Conservation (phyloP, 2,888 invertebrate species). For the Trileptium ribeirensis region DNA sequence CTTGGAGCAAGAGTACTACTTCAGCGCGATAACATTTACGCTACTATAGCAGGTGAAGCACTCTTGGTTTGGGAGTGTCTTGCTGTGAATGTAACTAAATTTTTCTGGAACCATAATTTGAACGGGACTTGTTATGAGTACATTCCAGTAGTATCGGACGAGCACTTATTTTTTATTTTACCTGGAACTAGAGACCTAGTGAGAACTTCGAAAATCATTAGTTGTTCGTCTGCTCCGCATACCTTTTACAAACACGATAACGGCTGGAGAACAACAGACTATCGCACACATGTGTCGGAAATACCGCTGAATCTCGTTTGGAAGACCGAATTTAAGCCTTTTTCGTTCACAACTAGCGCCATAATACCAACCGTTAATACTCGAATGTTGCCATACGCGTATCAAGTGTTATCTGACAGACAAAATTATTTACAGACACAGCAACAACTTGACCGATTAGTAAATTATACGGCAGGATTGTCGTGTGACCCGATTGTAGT, state of each 20-base stretch:
- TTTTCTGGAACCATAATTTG: conserved; percentile 18
- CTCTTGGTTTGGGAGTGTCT: conserved; percentile 14
- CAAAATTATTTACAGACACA: no score
- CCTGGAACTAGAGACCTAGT: conserved; percentile 11
- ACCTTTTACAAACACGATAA: not conserved
- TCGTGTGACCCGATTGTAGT: not conserved
- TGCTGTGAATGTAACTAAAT: not conserved
- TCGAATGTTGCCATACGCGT: no score
- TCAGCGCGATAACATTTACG: conserved; percentile 1
- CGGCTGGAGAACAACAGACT: not conserved
- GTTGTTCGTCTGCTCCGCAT: not conserved
- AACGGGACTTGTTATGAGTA: conserved; percentile 16
- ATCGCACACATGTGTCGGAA: not conserved
- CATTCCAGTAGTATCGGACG: not conserved
- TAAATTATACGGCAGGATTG: not conserved
- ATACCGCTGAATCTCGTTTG: not conserved
- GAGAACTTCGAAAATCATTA: not conserved
- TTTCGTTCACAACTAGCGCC: no score
- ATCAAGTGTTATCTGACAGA: not conserved
- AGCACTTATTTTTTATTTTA: not conserved
- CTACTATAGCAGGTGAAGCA: conserved; percentile 19
- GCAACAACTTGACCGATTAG: not conserved
- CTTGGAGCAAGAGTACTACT: conserved; percentile 6
- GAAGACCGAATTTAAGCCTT: no score
- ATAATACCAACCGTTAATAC: no score